These are phyloP conservation scores for Notodonta dromedarius DNA, from an alignment of 2,888 invertebrate genomes.

Conservation along the genomic window DNA sequence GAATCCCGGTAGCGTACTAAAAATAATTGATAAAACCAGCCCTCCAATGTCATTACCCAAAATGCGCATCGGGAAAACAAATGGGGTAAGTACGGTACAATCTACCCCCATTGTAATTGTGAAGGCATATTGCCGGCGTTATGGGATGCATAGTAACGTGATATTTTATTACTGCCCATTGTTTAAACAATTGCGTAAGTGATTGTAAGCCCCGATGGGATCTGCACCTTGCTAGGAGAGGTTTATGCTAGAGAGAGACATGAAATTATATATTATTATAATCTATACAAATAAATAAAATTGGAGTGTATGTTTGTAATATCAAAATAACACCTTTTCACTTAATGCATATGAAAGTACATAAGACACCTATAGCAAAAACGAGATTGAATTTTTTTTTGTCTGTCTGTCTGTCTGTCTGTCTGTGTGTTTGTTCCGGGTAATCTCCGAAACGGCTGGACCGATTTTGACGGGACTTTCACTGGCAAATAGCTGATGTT, in stretches of 20 bases:
- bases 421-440: too few species aligned
- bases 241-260: conserved; percentile 1
- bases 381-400: too few species aligned
- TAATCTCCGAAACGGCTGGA: too few species aligned
- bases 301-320: too few species aligned
- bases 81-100: conserved; percentile 1
- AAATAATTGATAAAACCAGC: conserved; percentile 9
- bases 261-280: too few species aligned
- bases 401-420: too few species aligned
- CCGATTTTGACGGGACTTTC: too few species aligned
- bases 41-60: conserved; percentile 8
- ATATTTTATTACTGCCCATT: conserved; percentile 73
- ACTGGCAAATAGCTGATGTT: too few species aligned
- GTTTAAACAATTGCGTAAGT: conserved; percentile 81
- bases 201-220: conserved; percentile 61
- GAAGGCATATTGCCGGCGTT: conserved; percentile 51
- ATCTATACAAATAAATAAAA: too few species aligned
- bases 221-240: conserved; percentile 58
- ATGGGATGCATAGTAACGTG: conserved; percentile 70
- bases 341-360: too few species aligned
- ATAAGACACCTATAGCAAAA: too few species aligned
- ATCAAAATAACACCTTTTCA: too few species aligned
- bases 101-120: conserved; percentile 27
- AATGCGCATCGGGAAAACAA: conserved; percentile 6
- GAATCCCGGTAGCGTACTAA: background rate